Evolutionary conservation across 2,113 vertebrate species (phyloP), one percentile per base, ranked within the genome.

Genomic region (Melanerpes aurifrons): DNA sequence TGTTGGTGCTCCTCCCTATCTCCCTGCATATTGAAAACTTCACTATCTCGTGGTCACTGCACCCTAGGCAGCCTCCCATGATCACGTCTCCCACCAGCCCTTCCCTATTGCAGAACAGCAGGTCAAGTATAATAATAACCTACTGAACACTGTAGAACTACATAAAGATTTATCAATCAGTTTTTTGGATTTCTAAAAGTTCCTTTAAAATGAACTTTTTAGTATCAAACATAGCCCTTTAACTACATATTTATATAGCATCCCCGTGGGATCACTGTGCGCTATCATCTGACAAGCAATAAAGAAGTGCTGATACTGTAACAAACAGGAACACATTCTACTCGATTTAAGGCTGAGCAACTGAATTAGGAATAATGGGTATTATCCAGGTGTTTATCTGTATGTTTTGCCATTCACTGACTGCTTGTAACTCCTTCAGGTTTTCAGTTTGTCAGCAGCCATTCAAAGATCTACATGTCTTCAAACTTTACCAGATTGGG

Each of bases 261-360:
- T 62, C 81, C 78, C 53, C 59, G 54, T 10, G 14, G 50, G 57
- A 89, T 79, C 43, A 68, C 63, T 89, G 24, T 74, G 54, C 47
- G 12, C 56, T 86, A 28, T 8, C 29, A 32, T 43, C 64, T 82
- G 61, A 94, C n/a, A 93, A 75, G 50, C 29, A 76, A 85, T 70
- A 94, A 93, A 84, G 15, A 73, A 82, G 86, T 25, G 15, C 9
- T 48, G 79, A 24, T 22, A 63, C 24, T 72, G 9, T 12, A 79
- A 76, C 25, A 94, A 93, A 94, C 53, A 94, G 3, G 35, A 86
- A 50, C 56, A 63, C n/a, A 67, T 87, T 89, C 67, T 28, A 85
- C 26, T 90, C 7, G 6, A 91, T 90, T 89, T 56, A 88, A 92
- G 71, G 64, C 47, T 92, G 63, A 94, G 68, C 85, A 26, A 82